A percentile compares a stretch with the other conserved stretches of the same genome.
Conservation (phyloP, 2,797 vertebrate species). For the Syngnathus acus region DNA sequence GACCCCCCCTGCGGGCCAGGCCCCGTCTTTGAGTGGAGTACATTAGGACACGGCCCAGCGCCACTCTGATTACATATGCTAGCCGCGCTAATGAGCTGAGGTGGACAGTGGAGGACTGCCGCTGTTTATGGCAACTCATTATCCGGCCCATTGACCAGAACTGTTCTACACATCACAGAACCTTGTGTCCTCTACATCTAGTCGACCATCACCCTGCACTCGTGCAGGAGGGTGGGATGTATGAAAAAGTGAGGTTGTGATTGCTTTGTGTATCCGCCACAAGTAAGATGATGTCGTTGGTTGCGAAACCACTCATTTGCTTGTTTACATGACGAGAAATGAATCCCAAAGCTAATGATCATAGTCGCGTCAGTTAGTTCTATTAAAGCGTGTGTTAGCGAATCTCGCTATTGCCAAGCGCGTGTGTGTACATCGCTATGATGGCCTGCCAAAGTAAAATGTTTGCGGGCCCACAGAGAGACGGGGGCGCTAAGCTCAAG, state of each 20-base stretch:
- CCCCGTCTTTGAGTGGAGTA: constrained; percentile 62
- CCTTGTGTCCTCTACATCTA: constrained; percentile 66
- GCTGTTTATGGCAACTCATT: constrained; percentile 74
- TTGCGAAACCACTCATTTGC: constrained; percentile 19
- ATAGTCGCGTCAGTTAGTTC: constrained; percentile 32
- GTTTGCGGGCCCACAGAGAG: constrained; percentile 61
- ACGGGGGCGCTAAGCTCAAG: constrained; percentile 76
- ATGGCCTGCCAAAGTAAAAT: constrained; percentile 76
- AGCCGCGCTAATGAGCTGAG: constrained; percentile 67
- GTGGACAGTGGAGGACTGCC: constrained; percentile 66
- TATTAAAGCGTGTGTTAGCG: constrained; percentile 39
- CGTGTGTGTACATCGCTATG: constrained; percentile 47
- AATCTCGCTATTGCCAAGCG: constrained; percentile 31
- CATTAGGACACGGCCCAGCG: constrained; percentile 70
- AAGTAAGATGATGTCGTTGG: constrained; percentile 20
- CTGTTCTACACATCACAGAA: constrained; percentile 69
- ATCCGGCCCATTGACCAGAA: constrained; percentile 74
- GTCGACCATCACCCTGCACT: constrained; percentile 51
- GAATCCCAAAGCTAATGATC: constrained; percentile 48
- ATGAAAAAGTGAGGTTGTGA: not conserved
- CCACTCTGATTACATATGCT: constrained; percentile 71
- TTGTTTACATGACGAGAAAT: constrained; percentile 49
- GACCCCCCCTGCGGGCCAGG: constrained; percentile 56
- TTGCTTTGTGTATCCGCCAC: constrained; percentile 9
- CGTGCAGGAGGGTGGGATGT: constrained; percentile 19